A percentile compares a stretch with the other conserved stretches of the same genome.
Conservation (phyloP, 1,140 invertebrate species). For the Atopsyche davidsoni region DNA sequence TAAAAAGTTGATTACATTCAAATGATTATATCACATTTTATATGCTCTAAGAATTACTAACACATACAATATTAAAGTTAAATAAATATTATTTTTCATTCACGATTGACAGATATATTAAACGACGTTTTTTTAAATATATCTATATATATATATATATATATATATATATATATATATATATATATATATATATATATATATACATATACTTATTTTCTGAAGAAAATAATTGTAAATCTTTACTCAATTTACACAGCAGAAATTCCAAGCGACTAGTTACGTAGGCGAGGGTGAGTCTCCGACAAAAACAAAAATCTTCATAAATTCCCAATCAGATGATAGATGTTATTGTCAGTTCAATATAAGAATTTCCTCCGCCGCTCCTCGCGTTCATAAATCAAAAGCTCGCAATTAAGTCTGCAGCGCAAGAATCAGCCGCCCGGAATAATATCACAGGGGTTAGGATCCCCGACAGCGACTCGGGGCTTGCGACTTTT, state of each 20-base stretch:
- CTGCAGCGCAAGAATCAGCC: not conserved
- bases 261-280: too few species aligned
- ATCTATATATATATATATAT: not conserved
- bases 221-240: too few species aligned
- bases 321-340: constrained; percentile 10
- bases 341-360: constrained; percentile 13
- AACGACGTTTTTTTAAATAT: not conserved
- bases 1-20: too few species aligned
- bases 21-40: too few species aligned
- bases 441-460: not conserved
- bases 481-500: constrained; percentile 7
- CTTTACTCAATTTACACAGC: too few species aligned
- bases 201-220: too few species aligned
- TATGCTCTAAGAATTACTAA: too few species aligned
- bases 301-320: too few species aligned
- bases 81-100: not conserved
- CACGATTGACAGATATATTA: not conserved
- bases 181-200: constrained; percentile 1
- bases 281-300: too few species aligned
- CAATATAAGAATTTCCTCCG: constrained; percentile 1
- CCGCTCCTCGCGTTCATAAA: constrained; percentile 11
- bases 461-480: not conserved
- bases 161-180: not conserved
- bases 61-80: not conserved
- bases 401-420: constrained; percentile 4